Percentiles rank a stretch among this genome's conserved stretches.
These are phyloP conservation scores for Odontomyia ornata DNA, from an alignment of 2,888 invertebrate genomes.

Conservation along the genomic window DNA sequence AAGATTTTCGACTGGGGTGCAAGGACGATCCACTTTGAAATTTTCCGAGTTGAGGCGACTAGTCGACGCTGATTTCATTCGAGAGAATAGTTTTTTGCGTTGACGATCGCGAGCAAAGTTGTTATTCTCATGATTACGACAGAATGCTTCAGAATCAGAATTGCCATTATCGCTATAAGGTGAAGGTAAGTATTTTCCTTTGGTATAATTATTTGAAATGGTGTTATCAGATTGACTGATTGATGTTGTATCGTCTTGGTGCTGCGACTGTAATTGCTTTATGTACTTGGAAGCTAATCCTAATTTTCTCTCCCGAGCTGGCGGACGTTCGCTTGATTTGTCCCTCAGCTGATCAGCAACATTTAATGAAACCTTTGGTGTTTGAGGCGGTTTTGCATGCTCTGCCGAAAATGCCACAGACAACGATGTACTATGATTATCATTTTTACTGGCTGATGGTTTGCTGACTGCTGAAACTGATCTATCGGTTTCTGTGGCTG, in stretches of 20 bases:
- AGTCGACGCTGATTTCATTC: constrained; percentile 75
- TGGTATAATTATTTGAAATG: constrained; percentile 62
- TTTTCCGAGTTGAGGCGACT: constrained; percentile 71
- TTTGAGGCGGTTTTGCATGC: constrained; percentile 48
- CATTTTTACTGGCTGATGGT: constrained; percentile 66
- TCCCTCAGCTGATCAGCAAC: constrained; percentile 50
- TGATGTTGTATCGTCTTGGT: constrained; percentile 60
- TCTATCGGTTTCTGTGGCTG: constrained; percentile 74
- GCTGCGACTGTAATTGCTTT: constrained; percentile 60
- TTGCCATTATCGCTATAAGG: constrained; percentile 61
- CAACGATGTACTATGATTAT: constrained; percentile 59
- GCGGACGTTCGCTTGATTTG: constrained; percentile 53
- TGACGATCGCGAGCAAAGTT: constrained; percentile 67
- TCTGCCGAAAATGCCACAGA: constrained; percentile 55
- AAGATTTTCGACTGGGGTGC: constrained; percentile 81
- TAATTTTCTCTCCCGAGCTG: constrained; percentile 53
- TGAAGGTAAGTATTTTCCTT: constrained; percentile 58
- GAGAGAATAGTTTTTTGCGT: constrained; percentile 74
- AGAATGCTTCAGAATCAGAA: constrained; percentile 60
- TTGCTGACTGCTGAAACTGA: constrained; percentile 76
- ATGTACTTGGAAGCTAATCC: constrained; percentile 62
- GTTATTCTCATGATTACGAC: constrained; percentile 65
- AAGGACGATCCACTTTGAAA: constrained; percentile 66
- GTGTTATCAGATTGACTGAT: constrained; percentile 64
- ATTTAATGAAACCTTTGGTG: not conserved